A percentile compares a stretch with the other conserved stretches of the same genome.
These are phyloP conservation scores for Trogon melanurus DNA, from an alignment of 2,113 vertebrate genomes.

Conservation along the genomic window DNA sequence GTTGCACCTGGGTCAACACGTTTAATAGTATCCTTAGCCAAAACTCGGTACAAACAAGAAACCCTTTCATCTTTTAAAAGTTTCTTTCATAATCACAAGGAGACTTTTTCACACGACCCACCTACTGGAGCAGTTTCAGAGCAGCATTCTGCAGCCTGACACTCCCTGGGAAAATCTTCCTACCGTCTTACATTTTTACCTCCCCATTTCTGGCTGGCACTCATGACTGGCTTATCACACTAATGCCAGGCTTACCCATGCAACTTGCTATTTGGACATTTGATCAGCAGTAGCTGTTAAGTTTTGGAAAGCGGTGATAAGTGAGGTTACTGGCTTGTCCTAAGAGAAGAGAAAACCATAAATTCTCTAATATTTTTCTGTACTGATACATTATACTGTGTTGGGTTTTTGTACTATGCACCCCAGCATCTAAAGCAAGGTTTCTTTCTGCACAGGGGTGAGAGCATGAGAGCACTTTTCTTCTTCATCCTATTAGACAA, in stretches of 20 bases:
- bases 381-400: fast-evolving
- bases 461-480: background rate
- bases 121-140: background rate
- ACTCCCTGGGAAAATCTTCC: slow-evolving; percentile 41
- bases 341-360: background rate
- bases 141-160: slow-evolving; percentile 25
- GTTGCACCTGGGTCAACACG: background rate
- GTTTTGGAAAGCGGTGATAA: background rate
- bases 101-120: slow-evolving; percentile 10
- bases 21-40: background rate
- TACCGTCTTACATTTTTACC: background rate
- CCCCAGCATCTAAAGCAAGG: background rate
- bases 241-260: background rate
- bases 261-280: background rate
- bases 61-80: background rate
- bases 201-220: background rate
- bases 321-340: background rate
- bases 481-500: background rate
- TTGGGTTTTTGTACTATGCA: fast-evolving
- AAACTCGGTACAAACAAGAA: background rate
- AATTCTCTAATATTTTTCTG: background rate
- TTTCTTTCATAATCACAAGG: slow-evolving; percentile 28
- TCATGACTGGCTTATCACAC: background rate
- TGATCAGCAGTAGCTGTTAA: background rate
- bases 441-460: background rate